Percentiles rank a stretch among this genome's conserved stretches.
These are phyloP conservation scores for Plagodis dolabraria DNA, from an alignment of 2,888 invertebrate species.

Conservation along the genomic window DNA sequence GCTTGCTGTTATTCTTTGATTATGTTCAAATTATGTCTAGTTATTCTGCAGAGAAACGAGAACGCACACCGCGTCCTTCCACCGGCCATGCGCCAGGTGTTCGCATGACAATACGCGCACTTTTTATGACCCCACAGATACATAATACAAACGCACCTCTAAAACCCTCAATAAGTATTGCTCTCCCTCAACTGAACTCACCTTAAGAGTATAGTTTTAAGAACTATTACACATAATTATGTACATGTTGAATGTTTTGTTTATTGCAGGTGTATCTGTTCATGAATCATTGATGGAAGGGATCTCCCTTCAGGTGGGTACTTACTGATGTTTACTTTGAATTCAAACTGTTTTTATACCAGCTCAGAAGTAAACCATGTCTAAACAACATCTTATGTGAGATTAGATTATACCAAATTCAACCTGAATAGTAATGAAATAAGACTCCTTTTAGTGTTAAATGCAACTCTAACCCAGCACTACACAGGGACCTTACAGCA, in stretches of 20 bases:
- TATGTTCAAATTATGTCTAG: constrained; percentile 52
- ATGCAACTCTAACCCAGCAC: too few relatives aligned
- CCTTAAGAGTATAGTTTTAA: too few relatives aligned
- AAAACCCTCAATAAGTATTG: too few relatives aligned
- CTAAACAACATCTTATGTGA: too few relatives aligned
- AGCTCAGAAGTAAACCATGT: neutral
- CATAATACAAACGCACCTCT: neutral
- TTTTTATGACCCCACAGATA: constrained; percentile 18
- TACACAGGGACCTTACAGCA: too few relatives aligned
- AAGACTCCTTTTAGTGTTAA: too few relatives aligned
- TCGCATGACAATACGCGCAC: constrained; percentile 17
- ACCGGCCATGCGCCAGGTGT: constrained; percentile 28
- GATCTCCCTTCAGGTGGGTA: constrained; percentile 71
- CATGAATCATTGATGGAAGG: constrained; percentile 73
- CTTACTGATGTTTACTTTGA: neutral
- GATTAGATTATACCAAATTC: too few relatives aligned
- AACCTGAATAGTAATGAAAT: too few relatives aligned
- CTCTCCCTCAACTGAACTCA: too few relatives aligned
- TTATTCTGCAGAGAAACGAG: constrained; percentile 27
- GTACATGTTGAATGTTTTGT: constrained; percentile 14
- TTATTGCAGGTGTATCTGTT: constrained; percentile 65
- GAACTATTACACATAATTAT: neutral
- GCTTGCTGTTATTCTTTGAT: constrained; percentile 55
- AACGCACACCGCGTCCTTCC: constrained; percentile 4
- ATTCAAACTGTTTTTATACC: neutral